phyloP scores from a whole-genome alignment of 1,140 invertebrate genomes.

The Drosophila trapezifrons region DNA sequence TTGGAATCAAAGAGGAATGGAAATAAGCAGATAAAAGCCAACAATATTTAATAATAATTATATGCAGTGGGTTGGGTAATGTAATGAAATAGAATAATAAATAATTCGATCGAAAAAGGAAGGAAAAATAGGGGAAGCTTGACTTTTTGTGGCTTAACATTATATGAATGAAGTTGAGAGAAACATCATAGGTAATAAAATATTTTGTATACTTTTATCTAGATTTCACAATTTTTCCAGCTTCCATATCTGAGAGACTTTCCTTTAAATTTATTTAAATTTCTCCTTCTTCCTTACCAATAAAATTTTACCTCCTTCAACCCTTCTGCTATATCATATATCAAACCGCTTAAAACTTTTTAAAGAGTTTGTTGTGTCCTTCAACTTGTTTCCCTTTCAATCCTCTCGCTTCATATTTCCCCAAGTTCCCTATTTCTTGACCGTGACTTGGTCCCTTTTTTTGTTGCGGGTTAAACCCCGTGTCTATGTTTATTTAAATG shows the following conservation, averaged over 20 bases:
- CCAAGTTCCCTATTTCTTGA: neutral
- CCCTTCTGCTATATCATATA: conserved; percentile 7
- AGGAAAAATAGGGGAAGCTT: neutral
- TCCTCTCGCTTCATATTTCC: neutral
- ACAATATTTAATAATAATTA: conserved; percentile 40
- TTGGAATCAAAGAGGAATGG: conserved; percentile 16
- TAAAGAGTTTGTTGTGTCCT: conserved; percentile 18
- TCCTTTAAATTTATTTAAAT: neutral
- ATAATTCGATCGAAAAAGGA: neutral
- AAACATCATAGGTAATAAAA: neutral
- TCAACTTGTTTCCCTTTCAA: neutral
- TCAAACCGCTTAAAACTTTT: conserved; percentile 33
- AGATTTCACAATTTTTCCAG: neutral
- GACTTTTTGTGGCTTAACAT: neutral
- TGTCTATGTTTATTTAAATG: conserved; percentile 36
- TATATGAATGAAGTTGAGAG: neutral
- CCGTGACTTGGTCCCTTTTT: conserved; percentile 8
- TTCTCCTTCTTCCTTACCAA: neutral
- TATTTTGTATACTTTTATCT: too few relatives aligned
- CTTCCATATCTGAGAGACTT: neutral
- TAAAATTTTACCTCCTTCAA: neutral
- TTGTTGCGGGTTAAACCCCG: neutral
- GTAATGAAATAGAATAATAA: neutral
- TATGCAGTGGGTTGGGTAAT: neutral
- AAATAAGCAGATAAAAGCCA: conserved; percentile 32